phyloP scores from a whole-genome alignment of 2,113 vertebrate species.

The Gasterosteus nipponicus region DNA sequence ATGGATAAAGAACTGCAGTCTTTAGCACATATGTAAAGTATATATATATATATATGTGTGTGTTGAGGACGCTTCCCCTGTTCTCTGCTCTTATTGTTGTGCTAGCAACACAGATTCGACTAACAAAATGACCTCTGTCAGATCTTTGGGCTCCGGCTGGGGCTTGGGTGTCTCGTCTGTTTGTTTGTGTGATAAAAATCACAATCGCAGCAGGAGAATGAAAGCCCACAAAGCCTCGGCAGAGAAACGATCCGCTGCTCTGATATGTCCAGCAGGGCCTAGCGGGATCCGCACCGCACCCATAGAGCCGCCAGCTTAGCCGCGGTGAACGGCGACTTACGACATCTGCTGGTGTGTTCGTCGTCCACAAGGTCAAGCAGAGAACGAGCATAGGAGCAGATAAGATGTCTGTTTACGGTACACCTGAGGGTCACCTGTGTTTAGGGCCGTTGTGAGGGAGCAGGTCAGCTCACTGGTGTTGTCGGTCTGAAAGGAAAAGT shows the following conservation, averaged over 20 bases:
- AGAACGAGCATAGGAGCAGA: neutral
- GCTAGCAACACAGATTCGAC: slow-evolving; percentile 59
- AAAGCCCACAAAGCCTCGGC: slow-evolving; percentile 52
- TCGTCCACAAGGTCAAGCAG: neutral
- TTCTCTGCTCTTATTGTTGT: slow-evolving; percentile 34
- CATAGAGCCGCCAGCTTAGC: slow-evolving; percentile 28
- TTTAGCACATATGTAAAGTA: too few species aligned
- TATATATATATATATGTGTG: neutral
- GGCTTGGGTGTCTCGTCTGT: slow-evolving; percentile 51
- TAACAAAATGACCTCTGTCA: slow-evolving; percentile 55
- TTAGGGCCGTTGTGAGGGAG: neutral
- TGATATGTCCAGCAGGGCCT: slow-evolving; percentile 61
- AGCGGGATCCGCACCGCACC: slow-evolving; percentile 37
- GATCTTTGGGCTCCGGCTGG: slow-evolving; percentile 55
- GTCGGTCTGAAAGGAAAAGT: slow-evolving; percentile 4
- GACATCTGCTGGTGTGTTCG: neutral
- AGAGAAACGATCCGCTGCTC: slow-evolving; percentile 50
- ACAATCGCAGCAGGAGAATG: slow-evolving; percentile 65
- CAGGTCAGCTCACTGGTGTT: slow-evolving; percentile 8
- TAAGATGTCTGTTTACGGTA: neutral
- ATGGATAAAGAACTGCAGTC: too few species aligned
- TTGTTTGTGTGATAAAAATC: slow-evolving; percentile 68
- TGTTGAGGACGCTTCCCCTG: slow-evolving; percentile 17
- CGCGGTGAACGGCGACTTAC: neutral
- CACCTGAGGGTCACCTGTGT: slow-evolving; percentile 12